Conservation (phyloP, 2,797 vertebrate species). For the Eidolon dupreanum region DNA sequence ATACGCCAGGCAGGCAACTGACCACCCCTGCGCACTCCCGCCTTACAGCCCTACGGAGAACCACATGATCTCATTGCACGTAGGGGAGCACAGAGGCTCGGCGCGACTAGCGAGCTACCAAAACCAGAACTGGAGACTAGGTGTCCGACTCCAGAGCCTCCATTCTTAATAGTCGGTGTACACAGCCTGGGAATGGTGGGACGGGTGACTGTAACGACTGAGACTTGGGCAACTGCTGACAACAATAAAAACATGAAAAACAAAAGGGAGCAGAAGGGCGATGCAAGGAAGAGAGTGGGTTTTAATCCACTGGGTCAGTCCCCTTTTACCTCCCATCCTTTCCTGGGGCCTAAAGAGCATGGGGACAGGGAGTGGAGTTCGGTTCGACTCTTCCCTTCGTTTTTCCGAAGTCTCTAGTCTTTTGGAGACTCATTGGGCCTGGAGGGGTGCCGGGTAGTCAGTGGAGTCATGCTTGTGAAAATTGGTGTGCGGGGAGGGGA, state of each 20-base stretch:
- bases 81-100: background rate
- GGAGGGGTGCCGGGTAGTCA: background rate
- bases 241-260: slow-evolving; percentile 22
- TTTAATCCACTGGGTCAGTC: slow-evolving; percentile 32
- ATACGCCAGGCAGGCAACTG: background rate
- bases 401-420: background rate
- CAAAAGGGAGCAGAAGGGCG: background rate
- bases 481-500: too few species aligned
- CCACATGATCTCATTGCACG: background rate
- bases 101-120: background rate
- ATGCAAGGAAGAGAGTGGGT: background rate
- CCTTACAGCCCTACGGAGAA: background rate
- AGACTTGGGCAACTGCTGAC: slow-evolving; percentile 42
- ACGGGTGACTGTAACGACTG: background rate
- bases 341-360: background rate
- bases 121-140: background rate
- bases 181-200: background rate
- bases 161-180: background rate
- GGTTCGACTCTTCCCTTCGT: background rate
- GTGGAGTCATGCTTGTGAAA: background rate
- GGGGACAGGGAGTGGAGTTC: background rate
- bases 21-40: background rate
- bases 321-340: background rate
- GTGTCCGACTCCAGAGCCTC: background rate
- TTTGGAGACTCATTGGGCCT: background rate